Conservation (phyloP, 1,140 invertebrate species). For the Latrodectus geometricus region DNA sequence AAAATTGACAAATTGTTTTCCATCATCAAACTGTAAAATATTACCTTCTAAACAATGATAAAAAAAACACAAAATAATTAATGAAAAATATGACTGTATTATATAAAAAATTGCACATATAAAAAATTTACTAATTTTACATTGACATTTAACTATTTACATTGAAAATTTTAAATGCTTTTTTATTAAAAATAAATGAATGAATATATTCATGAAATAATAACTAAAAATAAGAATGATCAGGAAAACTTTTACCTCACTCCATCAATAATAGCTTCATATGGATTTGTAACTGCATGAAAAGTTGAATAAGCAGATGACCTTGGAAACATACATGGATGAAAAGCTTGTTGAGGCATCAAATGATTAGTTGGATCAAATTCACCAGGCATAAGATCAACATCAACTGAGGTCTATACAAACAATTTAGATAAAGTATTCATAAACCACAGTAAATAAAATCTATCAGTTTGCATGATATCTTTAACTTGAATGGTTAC, state of each 20-base stretch:
- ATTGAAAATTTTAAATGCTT: background rate
- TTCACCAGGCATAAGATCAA: slow-evolving; percentile 71
- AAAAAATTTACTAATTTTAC: background rate
- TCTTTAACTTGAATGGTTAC: too few species aligned
- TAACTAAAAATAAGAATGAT: background rate
- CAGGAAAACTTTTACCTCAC: slow-evolving; percentile 59
- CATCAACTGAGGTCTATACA: slow-evolving; percentile 47
- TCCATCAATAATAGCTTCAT: slow-evolving; percentile 73
- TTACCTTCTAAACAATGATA: background rate
- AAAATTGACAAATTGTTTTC: background rate
- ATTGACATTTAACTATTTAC: background rate
- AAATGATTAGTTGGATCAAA: slow-evolving; percentile 88
- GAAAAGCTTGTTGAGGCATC: slow-evolving; percentile 92
- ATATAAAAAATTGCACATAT: background rate
- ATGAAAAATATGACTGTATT: too few species aligned
- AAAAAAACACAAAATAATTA: background rate
- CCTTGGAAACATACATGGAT: slow-evolving; percentile 81
- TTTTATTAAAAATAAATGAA: background rate
- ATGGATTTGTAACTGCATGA: slow-evolving; percentile 88
- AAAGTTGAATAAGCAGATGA: slow-evolving; percentile 76
- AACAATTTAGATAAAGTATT: background rate
- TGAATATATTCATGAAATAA: background rate
- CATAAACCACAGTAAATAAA: too few species aligned
- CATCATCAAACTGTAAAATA: background rate
- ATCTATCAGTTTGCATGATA: too few species aligned